Base-by-base conservation (phyloP, 2,797 vertebrate genomes). In the Hypotaenidia philippensis region DNA sequence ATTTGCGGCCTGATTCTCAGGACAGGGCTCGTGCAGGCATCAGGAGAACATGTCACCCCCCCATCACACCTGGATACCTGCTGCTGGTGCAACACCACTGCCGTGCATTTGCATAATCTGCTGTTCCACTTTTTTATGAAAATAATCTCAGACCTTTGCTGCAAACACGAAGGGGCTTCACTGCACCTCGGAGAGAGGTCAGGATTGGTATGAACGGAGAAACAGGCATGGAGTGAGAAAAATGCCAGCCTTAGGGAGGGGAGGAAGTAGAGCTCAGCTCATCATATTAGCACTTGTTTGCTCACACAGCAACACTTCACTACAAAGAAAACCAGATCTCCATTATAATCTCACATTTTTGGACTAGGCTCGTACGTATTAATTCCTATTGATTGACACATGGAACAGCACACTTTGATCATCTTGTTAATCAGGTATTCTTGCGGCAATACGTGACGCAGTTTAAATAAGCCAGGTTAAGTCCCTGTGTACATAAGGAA, bases 401-500 rank as follows among this genome's bases (percentile, higher is more conserved):
- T 89, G 81, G 82, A 95, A 91, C 68, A 87, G 78, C 71, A 90
- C 56, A 83, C 87, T 94, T 96, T 20, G 77, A 96, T 95, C 90
- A 91, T 72, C 92, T 92, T 82, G 80, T 89, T 89, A 93, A 95
- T 92, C 91, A 74, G 65, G 83, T 91, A 89, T 90, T 93, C 75
- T 90, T 95, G 82, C 87, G 88, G 70, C 68, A 89, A 57, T 63
- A 91, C 4, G 2, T 87, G 93, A 94, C 83, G 57, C 47, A 93
- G 85, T 95, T 95, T 72, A 91, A 94, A 93, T 78, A 93, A 95
- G 74, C 36, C 86, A 81, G 34, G 79, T 76, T 91, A 95, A 97
- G 90, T 83, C 91, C 92, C 72, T 95, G 45, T 91, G 79, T 95
- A 97, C 66, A 96, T 94, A 97, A 96, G 93, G 96, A 97, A 94